These are phyloP conservation scores for Drosophila parvula DNA, from an alignment of 1,140 invertebrate species.

Conservation along the genomic window DNA sequence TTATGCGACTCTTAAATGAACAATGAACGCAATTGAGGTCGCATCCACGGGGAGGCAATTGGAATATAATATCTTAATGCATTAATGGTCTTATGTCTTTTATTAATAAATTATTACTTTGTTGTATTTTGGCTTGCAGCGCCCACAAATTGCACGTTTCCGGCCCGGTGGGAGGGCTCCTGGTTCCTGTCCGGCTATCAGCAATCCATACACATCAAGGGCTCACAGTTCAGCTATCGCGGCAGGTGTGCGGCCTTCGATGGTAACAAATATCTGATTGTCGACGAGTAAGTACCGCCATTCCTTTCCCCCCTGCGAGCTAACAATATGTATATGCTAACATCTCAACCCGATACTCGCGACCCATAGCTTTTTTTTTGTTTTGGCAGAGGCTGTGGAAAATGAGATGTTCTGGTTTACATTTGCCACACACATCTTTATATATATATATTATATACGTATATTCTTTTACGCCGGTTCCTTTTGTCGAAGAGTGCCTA, in stretches of 20 bases:
- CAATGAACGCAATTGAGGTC: constrained; percentile 77
- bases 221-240: constrained; percentile 90
- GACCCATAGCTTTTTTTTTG: constrained; percentile 31
- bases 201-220: constrained; percentile 91
- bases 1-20: constrained; percentile 63
- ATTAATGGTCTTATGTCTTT: constrained; percentile 54
- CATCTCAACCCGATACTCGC: constrained; percentile 57
- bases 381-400: constrained; percentile 36
- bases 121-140: constrained; percentile 74
- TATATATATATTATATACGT: constrained; percentile 20
- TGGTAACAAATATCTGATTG: constrained; percentile 92
- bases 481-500: constrained; percentile 67
- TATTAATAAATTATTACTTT: constrained; percentile 68
- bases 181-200: constrained; percentile 94
- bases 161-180: constrained; percentile 90
- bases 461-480: constrained; percentile 33
- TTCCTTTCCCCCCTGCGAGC: constrained; percentile 1
- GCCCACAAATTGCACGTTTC: constrained; percentile 90
- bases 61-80: constrained; percentile 62
- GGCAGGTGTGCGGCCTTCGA: constrained; percentile 91
- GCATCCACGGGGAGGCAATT: constrained; percentile 57
- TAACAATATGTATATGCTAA: constrained; percentile 68
- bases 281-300: constrained; percentile 90
- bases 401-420: constrained; percentile 45
- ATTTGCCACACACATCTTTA: constrained; percentile 13